phyloP scores from a whole-genome alignment of 1,140 invertebrate genomes.

The Tetraneura akinire region DNA sequence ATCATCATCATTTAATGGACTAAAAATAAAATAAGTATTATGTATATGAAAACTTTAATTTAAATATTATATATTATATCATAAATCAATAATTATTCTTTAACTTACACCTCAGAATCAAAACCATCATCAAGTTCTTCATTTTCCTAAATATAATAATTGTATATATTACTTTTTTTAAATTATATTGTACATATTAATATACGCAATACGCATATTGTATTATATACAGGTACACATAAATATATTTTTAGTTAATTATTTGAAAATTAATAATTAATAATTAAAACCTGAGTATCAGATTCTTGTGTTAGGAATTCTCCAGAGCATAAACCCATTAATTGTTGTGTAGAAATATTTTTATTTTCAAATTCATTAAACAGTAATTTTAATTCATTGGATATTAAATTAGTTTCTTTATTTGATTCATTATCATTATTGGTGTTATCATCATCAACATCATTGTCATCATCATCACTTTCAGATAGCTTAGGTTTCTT shows the following conservation, averaged over 20 bases:
- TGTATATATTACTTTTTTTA: too few species aligned
- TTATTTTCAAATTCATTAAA: not conserved
- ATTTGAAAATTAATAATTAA: not conserved
- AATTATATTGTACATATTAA: not conserved
- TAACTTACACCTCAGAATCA: constrained; percentile 30
- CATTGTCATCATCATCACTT: too few species aligned
- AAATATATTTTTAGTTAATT: too few species aligned
- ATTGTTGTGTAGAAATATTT: constrained; percentile 25
- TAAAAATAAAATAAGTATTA: not conserved
- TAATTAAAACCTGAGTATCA: not conserved
- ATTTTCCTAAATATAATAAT: not conserved
- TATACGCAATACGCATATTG: too few species aligned
- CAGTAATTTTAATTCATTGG: not conserved
- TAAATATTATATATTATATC: not conserved
- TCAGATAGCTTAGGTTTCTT: constrained; percentile 30
- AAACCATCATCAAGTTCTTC: constrained; percentile 10
- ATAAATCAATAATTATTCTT: too few species aligned
- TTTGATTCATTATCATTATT: not conserved
- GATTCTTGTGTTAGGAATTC: constrained; percentile 5
- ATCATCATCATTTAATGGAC: not conserved
- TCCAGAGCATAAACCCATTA: constrained; percentile 33
- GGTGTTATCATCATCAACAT: not conserved
- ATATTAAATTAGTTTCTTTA: not conserved
- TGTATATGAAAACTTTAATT: not conserved
- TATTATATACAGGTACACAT: too few species aligned